phyloP scores from a whole-genome alignment of 2,113 vertebrate species.

The Hylia prasina region DNA sequence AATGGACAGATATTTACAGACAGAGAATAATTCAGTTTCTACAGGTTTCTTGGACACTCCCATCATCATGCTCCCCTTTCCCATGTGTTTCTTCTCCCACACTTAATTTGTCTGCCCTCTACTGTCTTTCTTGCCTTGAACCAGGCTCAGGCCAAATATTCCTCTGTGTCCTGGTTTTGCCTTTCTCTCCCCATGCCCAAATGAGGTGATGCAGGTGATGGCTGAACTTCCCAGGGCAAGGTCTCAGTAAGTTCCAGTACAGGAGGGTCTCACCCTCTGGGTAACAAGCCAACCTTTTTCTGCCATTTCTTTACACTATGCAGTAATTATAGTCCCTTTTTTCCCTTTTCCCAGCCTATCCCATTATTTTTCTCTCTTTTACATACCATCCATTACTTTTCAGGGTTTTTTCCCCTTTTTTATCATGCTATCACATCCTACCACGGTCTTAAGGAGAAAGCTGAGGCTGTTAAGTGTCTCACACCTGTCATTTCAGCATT shows the following conservation, averaged over 20 bases:
- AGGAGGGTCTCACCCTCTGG: accelerated
- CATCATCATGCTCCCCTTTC: neutral
- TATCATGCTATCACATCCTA: neutral
- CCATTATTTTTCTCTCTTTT: neutral
- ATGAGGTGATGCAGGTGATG: accelerated
- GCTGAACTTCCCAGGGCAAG: neutral
- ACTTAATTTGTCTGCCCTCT: neutral
- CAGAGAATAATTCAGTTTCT: neutral
- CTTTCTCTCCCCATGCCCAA: neutral
- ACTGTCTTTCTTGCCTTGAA: neutral
- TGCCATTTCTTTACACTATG: neutral
- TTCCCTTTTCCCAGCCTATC: neutral
- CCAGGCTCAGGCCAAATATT: neutral
- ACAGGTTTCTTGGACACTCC: neutral
- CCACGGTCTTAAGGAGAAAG: neutral
- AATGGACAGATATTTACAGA: neutral
- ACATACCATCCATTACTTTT: neutral
- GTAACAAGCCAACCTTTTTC: neutral
- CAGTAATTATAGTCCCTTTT: neutral
- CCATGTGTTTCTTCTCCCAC: neutral
- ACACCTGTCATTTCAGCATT: neutral
- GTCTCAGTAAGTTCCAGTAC: accelerated
- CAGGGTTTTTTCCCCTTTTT: neutral
- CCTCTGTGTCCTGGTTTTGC: neutral
- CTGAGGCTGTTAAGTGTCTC: neutral